These are phyloP conservation scores for Chrosomus eos DNA, from an alignment of 2,797 vertebrate species.

Conservation along the genomic window DNA sequence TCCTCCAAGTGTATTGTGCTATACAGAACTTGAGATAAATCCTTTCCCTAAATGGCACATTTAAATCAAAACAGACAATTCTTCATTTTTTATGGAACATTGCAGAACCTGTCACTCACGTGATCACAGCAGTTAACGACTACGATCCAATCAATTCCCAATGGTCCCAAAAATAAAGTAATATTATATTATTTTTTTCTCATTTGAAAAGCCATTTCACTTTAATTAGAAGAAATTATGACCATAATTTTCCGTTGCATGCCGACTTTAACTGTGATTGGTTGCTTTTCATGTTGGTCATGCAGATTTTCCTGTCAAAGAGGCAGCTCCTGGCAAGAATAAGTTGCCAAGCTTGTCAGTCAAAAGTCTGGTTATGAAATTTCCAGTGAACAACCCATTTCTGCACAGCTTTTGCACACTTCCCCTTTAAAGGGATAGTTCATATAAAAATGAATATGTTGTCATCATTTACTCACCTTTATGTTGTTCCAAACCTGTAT, in stretches of 20 bases:
- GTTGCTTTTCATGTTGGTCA: background rate
- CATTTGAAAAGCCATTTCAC: background rate
- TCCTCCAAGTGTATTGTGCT: too few relatives aligned
- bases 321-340: background rate
- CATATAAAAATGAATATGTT: background rate
- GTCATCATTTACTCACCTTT: background rate
- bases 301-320: background rate
- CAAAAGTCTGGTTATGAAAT: background rate
- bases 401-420: background rate
- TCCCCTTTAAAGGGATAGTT: background rate
- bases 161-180: background rate
- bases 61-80: background rate
- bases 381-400: background rate
- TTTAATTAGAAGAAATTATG: background rate
- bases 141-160: background rate
- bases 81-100: background rate
- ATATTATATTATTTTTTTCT: background rate
- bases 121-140: background rate
- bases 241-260: background rate
- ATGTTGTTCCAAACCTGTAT: background rate
- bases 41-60: background rate
- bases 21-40: background rate
- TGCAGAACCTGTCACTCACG: background rate
- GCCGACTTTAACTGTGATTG: background rate
- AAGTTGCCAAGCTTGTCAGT: background rate